These are phyloP conservation scores for Lepas anatifera DNA, from an alignment of 2,888 invertebrate genomes.

Conservation along the genomic window DNA sequence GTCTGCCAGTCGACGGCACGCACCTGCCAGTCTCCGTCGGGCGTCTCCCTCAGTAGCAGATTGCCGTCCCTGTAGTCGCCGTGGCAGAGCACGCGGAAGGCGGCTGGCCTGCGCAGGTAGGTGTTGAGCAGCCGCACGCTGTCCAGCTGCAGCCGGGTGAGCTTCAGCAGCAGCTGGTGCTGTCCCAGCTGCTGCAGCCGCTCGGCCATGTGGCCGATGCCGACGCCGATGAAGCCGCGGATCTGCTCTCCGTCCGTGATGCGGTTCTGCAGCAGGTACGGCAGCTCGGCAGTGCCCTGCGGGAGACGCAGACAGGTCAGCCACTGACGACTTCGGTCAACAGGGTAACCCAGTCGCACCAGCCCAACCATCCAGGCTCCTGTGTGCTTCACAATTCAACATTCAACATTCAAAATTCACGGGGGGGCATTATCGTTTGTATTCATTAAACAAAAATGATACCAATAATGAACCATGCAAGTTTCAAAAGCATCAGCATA, in stretches of 20 bases:
- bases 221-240: not conserved
- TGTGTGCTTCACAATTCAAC: too few relatives aligned
- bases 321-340: too few relatives aligned
- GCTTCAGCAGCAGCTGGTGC: not conserved
- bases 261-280: not conserved
- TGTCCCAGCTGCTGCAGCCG: not conserved
- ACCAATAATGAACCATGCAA: too few relatives aligned
- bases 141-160: not conserved
- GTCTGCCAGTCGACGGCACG: not conserved
- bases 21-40: constrained; percentile 6
- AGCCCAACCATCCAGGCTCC: too few relatives aligned
- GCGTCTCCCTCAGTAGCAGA: not conserved
- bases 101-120: not conserved
- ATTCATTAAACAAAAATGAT: too few relatives aligned
- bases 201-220: not conserved
- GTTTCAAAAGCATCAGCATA: too few relatives aligned
- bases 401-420: too few relatives aligned
- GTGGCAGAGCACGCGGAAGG: constrained; percentile 4
- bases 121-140: not conserved
- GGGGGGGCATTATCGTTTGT: too few relatives aligned
- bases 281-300: not conserved
- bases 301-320: too few relatives aligned
- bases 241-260: not conserved
- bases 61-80: constrained; percentile 10
- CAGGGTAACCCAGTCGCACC: too few relatives aligned